Evolutionary conservation across 2,113 vertebrate genomes (phyloP).

Genomic region (Pica pica): DNA sequence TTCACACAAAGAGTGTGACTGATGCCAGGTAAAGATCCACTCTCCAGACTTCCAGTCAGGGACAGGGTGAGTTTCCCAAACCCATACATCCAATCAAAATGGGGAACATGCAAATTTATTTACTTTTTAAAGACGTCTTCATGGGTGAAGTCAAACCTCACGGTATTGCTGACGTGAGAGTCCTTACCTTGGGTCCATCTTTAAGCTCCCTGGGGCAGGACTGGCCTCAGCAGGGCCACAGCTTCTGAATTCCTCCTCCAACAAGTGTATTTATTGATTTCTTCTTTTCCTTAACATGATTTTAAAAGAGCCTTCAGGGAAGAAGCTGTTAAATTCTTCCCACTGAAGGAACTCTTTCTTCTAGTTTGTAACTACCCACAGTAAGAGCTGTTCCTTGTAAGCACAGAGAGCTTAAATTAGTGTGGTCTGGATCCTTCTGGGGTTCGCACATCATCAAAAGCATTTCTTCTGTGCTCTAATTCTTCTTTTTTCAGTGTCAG

Average conservation of each 20-base stretch:
- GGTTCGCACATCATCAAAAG: not conserved
- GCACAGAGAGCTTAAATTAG: not conserved
- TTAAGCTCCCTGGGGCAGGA: not conserved
- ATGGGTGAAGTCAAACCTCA: not conserved
- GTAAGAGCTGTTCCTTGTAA: not conserved
- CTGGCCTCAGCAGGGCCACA: not conserved
- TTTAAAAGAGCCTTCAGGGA: not conserved
- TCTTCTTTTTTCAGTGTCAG: not conserved
- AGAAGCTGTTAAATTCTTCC: not conserved
- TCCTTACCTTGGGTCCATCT: not conserved
- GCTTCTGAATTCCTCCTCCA: not conserved
- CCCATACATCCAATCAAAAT: not conserved
- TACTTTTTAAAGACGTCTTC: not conserved
- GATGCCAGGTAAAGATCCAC: not conserved
- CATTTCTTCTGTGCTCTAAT: not conserved
- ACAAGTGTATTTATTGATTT: not conserved
- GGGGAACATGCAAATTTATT: not conserved
- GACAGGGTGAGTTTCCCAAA: not conserved
- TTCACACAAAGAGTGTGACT: not conserved
- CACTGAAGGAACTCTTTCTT: not conserved
- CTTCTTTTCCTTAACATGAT: not conserved
- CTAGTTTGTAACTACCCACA: not conserved
- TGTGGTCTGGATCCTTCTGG: not conserved
- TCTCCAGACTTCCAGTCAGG: not conserved
- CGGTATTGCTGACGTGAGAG: not conserved